A percentile compares a stretch with the other conserved stretches of the same genome.
Conservation (phyloP, 2,797 vertebrate genomes). For the Poliocrania exsul region DNA sequence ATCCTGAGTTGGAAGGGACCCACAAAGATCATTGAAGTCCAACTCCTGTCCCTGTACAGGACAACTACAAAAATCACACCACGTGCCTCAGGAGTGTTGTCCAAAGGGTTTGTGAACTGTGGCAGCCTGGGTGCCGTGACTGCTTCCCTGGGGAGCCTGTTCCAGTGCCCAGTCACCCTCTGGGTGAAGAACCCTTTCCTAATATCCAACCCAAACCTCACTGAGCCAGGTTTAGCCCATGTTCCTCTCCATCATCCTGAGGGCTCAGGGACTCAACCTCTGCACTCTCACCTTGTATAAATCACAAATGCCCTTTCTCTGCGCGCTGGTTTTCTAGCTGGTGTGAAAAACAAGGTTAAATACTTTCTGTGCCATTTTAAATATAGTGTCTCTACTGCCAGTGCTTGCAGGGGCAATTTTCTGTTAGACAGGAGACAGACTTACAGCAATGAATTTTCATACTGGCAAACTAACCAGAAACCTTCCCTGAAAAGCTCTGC, state of each 20-base stretch:
- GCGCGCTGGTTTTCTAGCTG: not conserved
- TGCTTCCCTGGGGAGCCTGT: not conserved
- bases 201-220: not conserved
- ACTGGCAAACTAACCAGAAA: conserved; percentile 1
- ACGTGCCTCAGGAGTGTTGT: not conserved
- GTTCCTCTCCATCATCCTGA: not conserved
- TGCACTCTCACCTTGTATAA: not conserved
- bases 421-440: not conserved
- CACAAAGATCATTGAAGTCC: not conserved
- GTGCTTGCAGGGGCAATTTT: not conserved
- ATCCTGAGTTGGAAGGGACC: not conserved
- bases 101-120: not conserved
- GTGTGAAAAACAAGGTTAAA: not conserved
- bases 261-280: not conserved
- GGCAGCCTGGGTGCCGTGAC: not conserved
- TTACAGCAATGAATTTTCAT: conserved; percentile 10
- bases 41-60: not conserved
- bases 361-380: not conserved
- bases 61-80: not conserved
- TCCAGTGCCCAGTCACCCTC: not conserved
- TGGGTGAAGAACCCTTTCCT: not conserved
- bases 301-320: rapidly evolving
- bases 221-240: not conserved
- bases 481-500: not conserved
- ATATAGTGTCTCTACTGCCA: not conserved